A percentile compares a stretch with the other conserved stretches of the same genome.
Evolutionary conservation across 2,888 invertebrate genomes (phyloP).

Genomic region (Molanna angustata): DNA sequence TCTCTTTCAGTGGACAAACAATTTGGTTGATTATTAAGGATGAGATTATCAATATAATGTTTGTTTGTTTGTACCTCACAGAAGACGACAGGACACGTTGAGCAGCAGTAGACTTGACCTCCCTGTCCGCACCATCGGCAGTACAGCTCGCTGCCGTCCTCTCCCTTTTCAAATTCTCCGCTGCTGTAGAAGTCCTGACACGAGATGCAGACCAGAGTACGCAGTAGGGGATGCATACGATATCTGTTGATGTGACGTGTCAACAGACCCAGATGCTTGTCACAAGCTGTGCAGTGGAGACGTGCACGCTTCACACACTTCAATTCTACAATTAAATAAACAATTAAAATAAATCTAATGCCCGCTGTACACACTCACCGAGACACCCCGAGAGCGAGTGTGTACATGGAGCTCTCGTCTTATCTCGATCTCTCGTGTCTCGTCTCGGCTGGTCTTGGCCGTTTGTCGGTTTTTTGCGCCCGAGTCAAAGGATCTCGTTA

Average conservation of each 20-base stretch:
- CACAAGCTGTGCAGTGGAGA: conserved; percentile 74
- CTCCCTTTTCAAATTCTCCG: conserved; percentile 79
- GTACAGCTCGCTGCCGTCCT: conserved; percentile 79
- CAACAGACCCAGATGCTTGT: conserved; percentile 71
- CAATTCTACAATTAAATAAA: conserved; percentile 50
- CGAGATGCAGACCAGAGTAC: conserved; percentile 67
- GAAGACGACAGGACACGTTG: conserved; percentile 70
- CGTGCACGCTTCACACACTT: conserved; percentile 57
- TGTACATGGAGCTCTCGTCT: too few species aligned
- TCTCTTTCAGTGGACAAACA: too few species aligned
- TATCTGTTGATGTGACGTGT: conserved; percentile 61
- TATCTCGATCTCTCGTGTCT: too few species aligned
- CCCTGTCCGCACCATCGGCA: conserved; percentile 84
- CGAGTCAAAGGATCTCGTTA: too few species aligned
- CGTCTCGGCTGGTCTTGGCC: too few species aligned
- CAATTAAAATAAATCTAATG: too few species aligned
- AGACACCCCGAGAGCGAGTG: too few species aligned
- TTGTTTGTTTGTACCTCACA: too few species aligned
- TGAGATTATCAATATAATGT: too few species aligned
- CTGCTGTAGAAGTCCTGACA: conserved; percentile 78
- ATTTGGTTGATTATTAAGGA: too few species aligned
- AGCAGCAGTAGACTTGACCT: conserved; percentile 75
- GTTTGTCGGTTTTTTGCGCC: too few species aligned
- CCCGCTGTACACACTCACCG: too few species aligned
- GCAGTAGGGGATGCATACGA: conserved; percentile 69